These are phyloP conservation scores for Drosophila pseudotalamancana DNA, from an alignment of 2,888 invertebrate genomes.

Conservation along the genomic window DNA sequence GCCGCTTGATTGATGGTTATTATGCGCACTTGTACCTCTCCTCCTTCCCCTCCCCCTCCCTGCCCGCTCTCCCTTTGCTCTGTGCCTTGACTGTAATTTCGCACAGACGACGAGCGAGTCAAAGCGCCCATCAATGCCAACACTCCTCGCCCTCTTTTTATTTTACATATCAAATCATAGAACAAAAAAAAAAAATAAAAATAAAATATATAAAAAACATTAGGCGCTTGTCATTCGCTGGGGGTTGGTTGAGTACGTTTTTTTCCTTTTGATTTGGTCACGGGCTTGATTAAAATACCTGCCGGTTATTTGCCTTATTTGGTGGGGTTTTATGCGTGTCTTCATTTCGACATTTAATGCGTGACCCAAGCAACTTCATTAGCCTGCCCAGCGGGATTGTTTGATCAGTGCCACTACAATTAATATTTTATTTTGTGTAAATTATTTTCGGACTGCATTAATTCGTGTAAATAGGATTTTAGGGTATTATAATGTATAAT, in stretches of 20 bases:
- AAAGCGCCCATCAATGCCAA: constrained; percentile 73
- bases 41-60: constrained; percentile 1
- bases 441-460: too few relatives aligned
- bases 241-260: constrained; percentile 22
- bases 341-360: constrained; percentile 73
- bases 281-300: constrained; percentile 78
- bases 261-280: constrained; percentile 5
- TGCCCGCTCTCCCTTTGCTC: background rate
- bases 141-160: constrained; percentile 54
- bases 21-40: constrained; percentile 76
- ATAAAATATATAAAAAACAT: constrained; percentile 56
- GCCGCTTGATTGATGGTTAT: constrained; percentile 81
- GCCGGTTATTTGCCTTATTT: constrained; percentile 78
- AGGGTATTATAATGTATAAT: too few relatives aligned
- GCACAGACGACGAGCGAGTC: constrained; percentile 41
- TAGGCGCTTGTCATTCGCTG: constrained; percentile 51
- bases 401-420: too few relatives aligned
- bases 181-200: constrained; percentile 41
- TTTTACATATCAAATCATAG: constrained; percentile 65
- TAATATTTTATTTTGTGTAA: too few relatives aligned
- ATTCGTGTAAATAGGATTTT: too few relatives aligned
- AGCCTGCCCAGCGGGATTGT: constrained; percentile 20
- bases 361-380: constrained; percentile 66
- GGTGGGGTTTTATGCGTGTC: constrained; percentile 65
- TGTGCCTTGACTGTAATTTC: constrained; percentile 58